Conservation (phyloP, 2,888 invertebrate genomes). For the Phlogophora meticulosa region DNA sequence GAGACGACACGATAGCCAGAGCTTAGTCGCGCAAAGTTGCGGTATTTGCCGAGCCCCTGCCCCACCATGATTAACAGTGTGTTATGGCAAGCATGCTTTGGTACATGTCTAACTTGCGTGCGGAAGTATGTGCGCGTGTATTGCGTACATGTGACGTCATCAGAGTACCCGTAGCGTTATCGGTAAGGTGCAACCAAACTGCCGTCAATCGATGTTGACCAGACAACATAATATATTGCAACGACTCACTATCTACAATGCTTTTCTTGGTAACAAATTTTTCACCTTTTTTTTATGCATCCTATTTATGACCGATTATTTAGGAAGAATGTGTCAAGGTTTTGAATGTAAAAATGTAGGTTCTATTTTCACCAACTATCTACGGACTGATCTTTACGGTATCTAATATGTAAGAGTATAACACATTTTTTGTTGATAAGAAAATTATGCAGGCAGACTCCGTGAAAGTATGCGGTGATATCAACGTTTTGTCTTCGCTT, state of each 20-base stretch:
- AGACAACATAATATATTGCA: not conserved
- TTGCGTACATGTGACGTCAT: slow-evolving; percentile 34
- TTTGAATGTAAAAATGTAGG: not conserved
- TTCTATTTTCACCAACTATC: not conserved
- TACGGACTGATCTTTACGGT: not conserved
- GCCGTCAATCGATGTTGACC: slow-evolving; percentile 17
- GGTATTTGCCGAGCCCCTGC: slow-evolving; percentile 69
- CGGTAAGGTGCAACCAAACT: slow-evolving; percentile 37
- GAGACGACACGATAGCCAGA: slow-evolving; percentile 63
- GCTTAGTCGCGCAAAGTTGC: slow-evolving; percentile 67
- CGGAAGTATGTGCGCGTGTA: slow-evolving; percentile 60
- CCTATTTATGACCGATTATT: too few species aligned
- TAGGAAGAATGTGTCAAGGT: not conserved
- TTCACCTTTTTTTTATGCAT: not conserved
- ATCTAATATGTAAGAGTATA: not conserved
- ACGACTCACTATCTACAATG: not conserved
- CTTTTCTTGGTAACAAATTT: not conserved
- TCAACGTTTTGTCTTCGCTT: too few species aligned
- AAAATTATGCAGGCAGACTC: not conserved
- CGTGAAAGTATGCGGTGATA: not conserved
- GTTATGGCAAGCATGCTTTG: slow-evolving; percentile 87
- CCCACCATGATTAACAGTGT: slow-evolving; percentile 81
- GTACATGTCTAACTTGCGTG: slow-evolving; percentile 83
- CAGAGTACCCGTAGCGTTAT: slow-evolving; percentile 24
- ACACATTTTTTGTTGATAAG: not conserved